Evolutionary conservation across 2,113 vertebrate species (phyloP), one percentile per base, ranked within the genome.

Genomic region (Thinocorus orbignyianus): DNA sequence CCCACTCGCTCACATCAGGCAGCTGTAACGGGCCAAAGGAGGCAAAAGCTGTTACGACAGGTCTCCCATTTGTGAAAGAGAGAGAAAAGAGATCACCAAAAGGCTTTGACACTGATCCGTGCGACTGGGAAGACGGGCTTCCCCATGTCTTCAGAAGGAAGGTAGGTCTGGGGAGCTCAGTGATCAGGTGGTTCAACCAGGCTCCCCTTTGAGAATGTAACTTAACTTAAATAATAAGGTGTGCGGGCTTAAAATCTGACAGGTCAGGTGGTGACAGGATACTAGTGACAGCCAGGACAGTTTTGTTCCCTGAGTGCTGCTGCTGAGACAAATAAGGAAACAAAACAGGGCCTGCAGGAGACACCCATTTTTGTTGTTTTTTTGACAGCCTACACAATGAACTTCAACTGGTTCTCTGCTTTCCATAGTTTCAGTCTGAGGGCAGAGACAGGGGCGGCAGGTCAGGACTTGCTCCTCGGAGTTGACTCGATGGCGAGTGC

Each of bases 71-170:
- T 5, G 0, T 1, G 13, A 48, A 72, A 92, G 26, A 54, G 52
- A 54, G 28, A 54, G 52, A 54, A 54, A 54, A 30, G 52, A 54
- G 52, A 44, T 41, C 31, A 37, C 20, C 0, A 0, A 17, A 14
- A 69, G 41, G 19, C 74, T 80, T 9, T 90, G 28, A 42, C 16
- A 28, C 49, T 13, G 24, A 82, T 52, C 19, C 0, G 0, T 7
- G 6, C 0, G 2, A 8, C 1, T 7, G 41, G 39, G 19, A 88
- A 90, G 10, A 64, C 16, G 6, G 8, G 35, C 12, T 81, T 85
- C 49, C 49, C 68, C 3, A 1, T 2, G 4, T 19, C 30, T 49
- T 39, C 46, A 44, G 62, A 60, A 6, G 17, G 41, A 69, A 77
- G 22, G 23, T 35, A 9, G 24, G 19, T n/a, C 26, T 28, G 76